Evolutionary conservation across 1,140 invertebrate genomes (phyloP), one percentile per base, ranked within the genome.

Genomic region (Heliconius himera): DNA sequence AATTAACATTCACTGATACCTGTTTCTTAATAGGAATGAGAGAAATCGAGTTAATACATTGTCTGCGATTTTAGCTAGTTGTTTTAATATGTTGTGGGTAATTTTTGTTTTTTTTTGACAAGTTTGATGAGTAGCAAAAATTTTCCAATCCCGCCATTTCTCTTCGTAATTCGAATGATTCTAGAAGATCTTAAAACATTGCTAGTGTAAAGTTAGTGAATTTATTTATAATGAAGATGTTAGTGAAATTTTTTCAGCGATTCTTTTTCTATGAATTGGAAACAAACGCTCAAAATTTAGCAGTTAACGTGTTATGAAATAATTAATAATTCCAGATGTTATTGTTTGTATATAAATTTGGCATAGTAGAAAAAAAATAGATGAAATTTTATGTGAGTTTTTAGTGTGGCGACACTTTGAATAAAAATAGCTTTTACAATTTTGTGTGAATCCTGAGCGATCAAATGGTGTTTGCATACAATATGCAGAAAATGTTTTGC

Each of bases 211-310:
- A 66, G 9, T 29, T 66, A 66, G 60, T 22, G 3, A 70, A 41
- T 26, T 76, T 70, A 49, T 76, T 76, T 77, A 77, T 66, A 78
- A 78, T 73, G 36, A 73, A 56, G 56, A 73, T 73, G 71, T 54
- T 73, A 78, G 76, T 78, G 76, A 78, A 78, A 73, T 78, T 54
- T 46, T 73, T 78, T 78, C 20, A 38, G 60, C 26, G 38, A 46
- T 76, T 70, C 60, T 75, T 74, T 75, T 60, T 51, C 49, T 80
- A 72, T 72, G 56, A 38, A 80, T 71, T 80, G 75, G 78, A 75
- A 80, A 80, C 78, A 70, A 80, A 80, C 78, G 78, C 78, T 80
- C 78, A 80, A 80, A 80, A 80, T 77, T 79, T 80, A 80, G 56
- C 20, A 33, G 56, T 26, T 74, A 76, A 70, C 51, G 22, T 72